Evolutionary conservation across 2,888 invertebrate species (phyloP).

Genomic region (Andrena camellia): DNA sequence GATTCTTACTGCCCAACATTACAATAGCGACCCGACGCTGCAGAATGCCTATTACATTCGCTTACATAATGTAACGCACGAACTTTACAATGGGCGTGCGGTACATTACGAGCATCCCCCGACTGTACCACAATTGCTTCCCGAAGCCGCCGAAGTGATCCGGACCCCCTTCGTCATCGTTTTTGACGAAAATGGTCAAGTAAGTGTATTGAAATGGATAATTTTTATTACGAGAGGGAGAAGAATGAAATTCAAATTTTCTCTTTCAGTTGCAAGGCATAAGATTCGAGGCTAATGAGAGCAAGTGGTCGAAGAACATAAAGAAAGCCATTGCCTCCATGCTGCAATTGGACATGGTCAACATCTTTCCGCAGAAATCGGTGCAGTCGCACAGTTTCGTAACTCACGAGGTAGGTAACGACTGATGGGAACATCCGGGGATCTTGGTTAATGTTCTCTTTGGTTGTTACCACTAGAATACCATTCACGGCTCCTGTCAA

Average conservation of each 20-base stretch:
- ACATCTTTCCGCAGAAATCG: conserved; percentile 66
- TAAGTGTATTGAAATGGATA: conserved; percentile 30
- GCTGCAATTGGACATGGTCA: conserved; percentile 82
- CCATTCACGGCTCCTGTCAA: conserved; percentile 82
- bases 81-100: conserved; percentile 79
- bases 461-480: conserved; percentile 85
- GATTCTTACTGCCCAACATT: conserved; percentile 79
- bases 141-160: conserved; percentile 65
- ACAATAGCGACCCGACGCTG: conserved; percentile 67
- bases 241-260: not conserved
- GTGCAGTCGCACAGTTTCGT: conserved; percentile 76
- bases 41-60: conserved; percentile 77
- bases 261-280: conserved; percentile 77
- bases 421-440: conserved; percentile 82
- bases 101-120: conserved; percentile 53
- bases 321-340: conserved; percentile 84
- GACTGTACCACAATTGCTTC: conserved; percentile 55
- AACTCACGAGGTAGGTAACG: conserved; percentile 83
- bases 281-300: conserved; percentile 77
- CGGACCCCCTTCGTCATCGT: conserved; percentile 75
- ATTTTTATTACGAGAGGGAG: not conserved
- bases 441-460: conserved; percentile 83
- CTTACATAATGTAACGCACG: conserved; percentile 79
- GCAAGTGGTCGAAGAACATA: conserved; percentile 83
- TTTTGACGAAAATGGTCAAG: conserved; percentile 72